Conservation (phyloP, 2,888 invertebrate species). For the Oegoconia quadripuncta region DNA sequence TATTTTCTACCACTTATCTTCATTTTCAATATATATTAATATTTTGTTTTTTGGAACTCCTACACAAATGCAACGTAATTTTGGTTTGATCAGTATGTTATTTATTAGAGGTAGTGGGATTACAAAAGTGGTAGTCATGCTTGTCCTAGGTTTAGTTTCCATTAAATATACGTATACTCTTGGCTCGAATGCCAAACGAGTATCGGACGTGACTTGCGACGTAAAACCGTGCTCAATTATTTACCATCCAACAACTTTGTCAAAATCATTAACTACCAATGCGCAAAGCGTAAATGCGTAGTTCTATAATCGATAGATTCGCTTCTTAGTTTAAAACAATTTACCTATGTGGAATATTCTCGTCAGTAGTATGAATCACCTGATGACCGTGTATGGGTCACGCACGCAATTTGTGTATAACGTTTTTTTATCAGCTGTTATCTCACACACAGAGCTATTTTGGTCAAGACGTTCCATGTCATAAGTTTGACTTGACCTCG, state of each 20-base stretch:
- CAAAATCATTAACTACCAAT: slow-evolving; percentile 18
- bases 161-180: slow-evolving; percentile 15
- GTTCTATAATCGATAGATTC: no score
- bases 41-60: no score
- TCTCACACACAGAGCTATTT: background rate
- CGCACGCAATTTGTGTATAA: background rate
- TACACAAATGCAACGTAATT: no score
- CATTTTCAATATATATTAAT: no score
- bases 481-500: slow-evolving; percentile 1
- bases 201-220: slow-evolving; percentile 27
- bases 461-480: background rate
- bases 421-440: slow-evolving; percentile 4
- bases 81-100: no score
- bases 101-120: no score
- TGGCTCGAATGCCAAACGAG: slow-evolving; percentile 27
- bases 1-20: no score
- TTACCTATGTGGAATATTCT: slow-evolving; percentile 11
- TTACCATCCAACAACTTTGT: slow-evolving; percentile 26
- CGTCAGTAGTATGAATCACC: slow-evolving; percentile 2
- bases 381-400: slow-evolving; percentile 2
- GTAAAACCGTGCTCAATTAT: slow-evolving; percentile 23
- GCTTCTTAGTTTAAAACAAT: slow-evolving; percentile 21
- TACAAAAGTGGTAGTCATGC: background rate
- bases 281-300: no score
- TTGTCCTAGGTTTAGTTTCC: background rate